Evolutionary conservation across 2,888 invertebrate species (phyloP).

Genomic region (Trichogramma dendrolimi): DNA sequence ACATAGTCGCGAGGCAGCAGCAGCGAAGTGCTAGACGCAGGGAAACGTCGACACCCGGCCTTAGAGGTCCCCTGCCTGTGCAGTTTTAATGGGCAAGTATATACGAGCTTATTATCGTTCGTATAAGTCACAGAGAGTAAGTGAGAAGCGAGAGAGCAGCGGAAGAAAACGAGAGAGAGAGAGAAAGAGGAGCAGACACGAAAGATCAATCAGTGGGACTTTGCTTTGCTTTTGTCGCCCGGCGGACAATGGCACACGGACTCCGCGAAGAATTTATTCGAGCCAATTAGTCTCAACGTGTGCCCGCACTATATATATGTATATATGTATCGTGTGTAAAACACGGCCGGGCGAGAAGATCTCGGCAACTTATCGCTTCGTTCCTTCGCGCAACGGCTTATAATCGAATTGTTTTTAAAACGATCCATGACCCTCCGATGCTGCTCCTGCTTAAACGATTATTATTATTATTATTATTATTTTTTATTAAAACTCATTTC

Average conservation of each 20-base stretch:
- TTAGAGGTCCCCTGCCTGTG: too few relatives aligned
- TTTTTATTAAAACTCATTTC: too few relatives aligned
- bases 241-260: neutral
- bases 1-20: neutral
- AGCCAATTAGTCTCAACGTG: constrained; percentile 19
- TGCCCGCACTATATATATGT: neutral
- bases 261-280: constrained; percentile 18
- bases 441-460: too few relatives aligned
- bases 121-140: too few relatives aligned
- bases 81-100: too few relatives aligned
- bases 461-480: too few relatives aligned
- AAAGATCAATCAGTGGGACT: constrained; percentile 15
- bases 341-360: neutral
- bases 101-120: too few relatives aligned
- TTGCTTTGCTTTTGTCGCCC: constrained; percentile 4
- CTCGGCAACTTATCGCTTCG: too few relatives aligned
- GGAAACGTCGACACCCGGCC: neutral
- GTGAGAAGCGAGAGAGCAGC: neutral
- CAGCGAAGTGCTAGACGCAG: constrained; percentile 7
- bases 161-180: constrained; percentile 1
- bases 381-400: too few relatives aligned
- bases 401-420: too few relatives aligned
- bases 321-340: neutral
- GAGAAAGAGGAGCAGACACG: neutral
- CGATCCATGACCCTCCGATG: too few relatives aligned